Conservation (phyloP, 2,797 vertebrate species). For the Sparus aurata region DNA sequence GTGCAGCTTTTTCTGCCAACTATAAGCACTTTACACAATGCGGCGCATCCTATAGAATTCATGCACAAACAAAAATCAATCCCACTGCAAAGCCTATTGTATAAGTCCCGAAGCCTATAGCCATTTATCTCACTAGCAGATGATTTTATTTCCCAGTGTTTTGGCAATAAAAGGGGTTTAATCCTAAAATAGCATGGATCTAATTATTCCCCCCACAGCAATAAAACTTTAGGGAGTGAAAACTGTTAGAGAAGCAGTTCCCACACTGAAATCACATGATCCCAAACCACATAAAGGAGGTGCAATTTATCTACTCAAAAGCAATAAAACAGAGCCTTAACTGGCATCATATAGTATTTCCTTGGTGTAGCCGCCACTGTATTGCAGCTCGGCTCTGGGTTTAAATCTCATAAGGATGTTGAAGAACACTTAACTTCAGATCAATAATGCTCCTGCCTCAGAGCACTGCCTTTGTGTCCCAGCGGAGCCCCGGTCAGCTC, state of each 20-base stretch:
- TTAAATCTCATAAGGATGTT: constrained; percentile 69
- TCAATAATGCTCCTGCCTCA: constrained; percentile 74
- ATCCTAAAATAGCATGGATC: constrained; percentile 40
- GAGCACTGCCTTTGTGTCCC: constrained; percentile 56
- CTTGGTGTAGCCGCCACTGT: constrained; percentile 38
- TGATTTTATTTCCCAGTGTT: constrained; percentile 40
- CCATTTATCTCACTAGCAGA: constrained; percentile 37
- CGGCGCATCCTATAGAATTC: background rate
- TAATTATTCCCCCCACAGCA: constrained; percentile 44
- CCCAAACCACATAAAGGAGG: constrained; percentile 52
- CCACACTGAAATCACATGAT: constrained; percentile 46
- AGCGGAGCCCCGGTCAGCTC: constrained; percentile 57
- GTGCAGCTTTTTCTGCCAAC: background rate
- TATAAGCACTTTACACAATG: background rate
- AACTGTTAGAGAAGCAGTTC: constrained; percentile 33
- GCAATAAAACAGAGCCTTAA: constrained; percentile 60
- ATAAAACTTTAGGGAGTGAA: constrained; percentile 46
- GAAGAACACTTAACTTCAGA: constrained; percentile 76
- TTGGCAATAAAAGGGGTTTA: constrained; percentile 42
- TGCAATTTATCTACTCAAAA: constrained; percentile 51
- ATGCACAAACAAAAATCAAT: background rate
- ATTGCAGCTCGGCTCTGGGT: constrained; percentile 47
- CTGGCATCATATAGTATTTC: constrained; percentile 43
- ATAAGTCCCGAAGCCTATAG: constrained; percentile 4
- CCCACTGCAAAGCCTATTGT: constrained; percentile 4